Base-by-base conservation (phyloP, 2,113 vertebrate genomes). In the Saccopteryx leptura region DNA sequence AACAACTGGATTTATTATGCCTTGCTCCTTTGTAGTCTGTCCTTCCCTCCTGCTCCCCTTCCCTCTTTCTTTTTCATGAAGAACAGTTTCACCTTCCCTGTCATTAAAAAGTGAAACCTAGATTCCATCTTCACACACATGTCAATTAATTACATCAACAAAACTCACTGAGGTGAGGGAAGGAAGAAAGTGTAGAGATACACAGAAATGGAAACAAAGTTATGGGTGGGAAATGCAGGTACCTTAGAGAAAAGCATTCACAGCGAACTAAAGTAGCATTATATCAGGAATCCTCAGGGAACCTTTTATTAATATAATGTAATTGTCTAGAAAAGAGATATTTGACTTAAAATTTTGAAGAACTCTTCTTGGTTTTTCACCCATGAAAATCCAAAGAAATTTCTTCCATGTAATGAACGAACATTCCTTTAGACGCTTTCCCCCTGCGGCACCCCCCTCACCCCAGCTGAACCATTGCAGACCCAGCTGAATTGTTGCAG, bases 21-120 rank as follows among this genome's bases (percentile, higher is more conserved):
- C 8, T 82, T 50, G 4, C 21, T 86, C 63, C 8, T 24, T 46
- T 76, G 28, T 14, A 24, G 60, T 71, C 28, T 21, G 56, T 52
- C 33, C 46, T 17, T 8, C 4, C 39, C 52, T 9, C n/a, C 2
- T 24, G 6, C 8, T 60, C 11, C 15, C 28, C n/a, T 14, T 12
- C 5, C 52, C 26, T 8, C 56, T 17, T 71, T 18, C 19, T 68
- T 19, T 90, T 52, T 71, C 58, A 0, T 54, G 9, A n/a, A 69
- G 24, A 82, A 82, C 8, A 26, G 23, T 90, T 28, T n/a, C 56
- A 56, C 56, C 21, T 66, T 71, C 7, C 60, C 28, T 78, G n/a
- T 75, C 79, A 65, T 80, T 84, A 94, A 78, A 89, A 84, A 74
- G 23, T 93, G 66, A 90, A 80, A 71, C 54, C 68, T 90, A 82